Evolutionary conservation across 2,888 invertebrate species (phyloP).

Genomic region (Cheilosia vulpina): DNA sequence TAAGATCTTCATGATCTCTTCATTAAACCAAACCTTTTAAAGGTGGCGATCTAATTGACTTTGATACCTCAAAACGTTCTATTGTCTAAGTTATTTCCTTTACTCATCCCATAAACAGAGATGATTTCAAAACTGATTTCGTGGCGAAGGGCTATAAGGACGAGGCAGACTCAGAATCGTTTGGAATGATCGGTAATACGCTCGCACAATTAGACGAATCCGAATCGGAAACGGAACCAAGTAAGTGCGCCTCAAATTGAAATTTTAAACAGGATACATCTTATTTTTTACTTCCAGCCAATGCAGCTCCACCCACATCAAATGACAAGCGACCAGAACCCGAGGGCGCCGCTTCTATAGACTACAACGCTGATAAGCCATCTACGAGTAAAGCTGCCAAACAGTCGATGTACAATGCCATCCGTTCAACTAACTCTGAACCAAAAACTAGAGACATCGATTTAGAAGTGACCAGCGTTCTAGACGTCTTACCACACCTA

Average conservation of each 20-base stretch:
- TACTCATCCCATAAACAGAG: conserved; percentile 32
- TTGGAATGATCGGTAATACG: conserved; percentile 20
- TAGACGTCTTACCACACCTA: conserved; percentile 89
- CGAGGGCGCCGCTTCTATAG: conserved; percentile 51
- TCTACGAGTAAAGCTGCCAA: conserved; percentile 44
- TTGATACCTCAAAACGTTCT: no score
- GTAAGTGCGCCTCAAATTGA: background rate
- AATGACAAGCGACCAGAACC: conserved; percentile 38
- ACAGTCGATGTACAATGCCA: conserved; percentile 4
- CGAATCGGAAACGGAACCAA: conserved; percentile 1
- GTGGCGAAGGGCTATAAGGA: conserved; percentile 78
- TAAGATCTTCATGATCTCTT: no score
- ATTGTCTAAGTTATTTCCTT: conserved; percentile 42
- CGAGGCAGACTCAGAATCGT: conserved; percentile 74
- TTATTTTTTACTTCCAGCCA: background rate
- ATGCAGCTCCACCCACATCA: conserved; percentile 20
- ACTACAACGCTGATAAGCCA: conserved; percentile 54
- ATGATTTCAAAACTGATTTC: conserved; percentile 78
- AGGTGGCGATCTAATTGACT: no score
- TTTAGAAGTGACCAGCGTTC: conserved; percentile 82
- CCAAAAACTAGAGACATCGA: conserved; percentile 80
- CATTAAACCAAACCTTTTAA: no score
- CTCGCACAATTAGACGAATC: conserved; percentile 26
- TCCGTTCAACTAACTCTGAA: background rate
- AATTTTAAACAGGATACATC: background rate